Conservation (phyloP, 2,888 invertebrate genomes). For the Nomada ferruginata region DNA sequence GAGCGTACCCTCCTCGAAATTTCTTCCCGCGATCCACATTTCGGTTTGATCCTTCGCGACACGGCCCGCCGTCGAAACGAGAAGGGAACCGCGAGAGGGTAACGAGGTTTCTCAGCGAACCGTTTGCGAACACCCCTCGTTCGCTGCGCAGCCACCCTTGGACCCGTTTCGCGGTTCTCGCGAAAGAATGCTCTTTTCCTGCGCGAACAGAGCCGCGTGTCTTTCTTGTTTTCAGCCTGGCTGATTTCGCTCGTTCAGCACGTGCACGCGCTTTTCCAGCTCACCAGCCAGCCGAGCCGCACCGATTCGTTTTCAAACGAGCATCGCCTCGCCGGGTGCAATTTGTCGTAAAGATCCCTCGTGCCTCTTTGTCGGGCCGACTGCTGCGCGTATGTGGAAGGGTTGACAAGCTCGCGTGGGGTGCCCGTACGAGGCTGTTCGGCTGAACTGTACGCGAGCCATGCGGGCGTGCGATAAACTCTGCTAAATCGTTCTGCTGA, state of each 20-base stretch:
- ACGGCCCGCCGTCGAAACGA: neutral
- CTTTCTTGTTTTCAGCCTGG: slow-evolving; percentile 28
- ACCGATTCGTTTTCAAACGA: slow-evolving; percentile 40
- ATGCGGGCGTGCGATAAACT: too few relatives aligned
- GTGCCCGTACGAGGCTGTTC: too few relatives aligned
- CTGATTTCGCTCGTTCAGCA: neutral
- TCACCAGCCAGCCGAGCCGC: neutral
- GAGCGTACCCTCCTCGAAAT: neutral
- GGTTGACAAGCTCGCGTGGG: too few relatives aligned
- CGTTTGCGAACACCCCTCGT: slow-evolving; percentile 26
- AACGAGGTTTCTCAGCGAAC: slow-evolving; percentile 31
- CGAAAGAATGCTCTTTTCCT: slow-evolving; percentile 34
- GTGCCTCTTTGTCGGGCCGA: neutral
- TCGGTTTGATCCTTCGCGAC: neutral
- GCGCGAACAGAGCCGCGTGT: slow-evolving; percentile 36
- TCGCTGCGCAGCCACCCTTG: slow-evolving; percentile 15
- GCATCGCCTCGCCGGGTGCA: slow-evolving; percentile 27
- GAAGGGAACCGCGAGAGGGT: neutral
- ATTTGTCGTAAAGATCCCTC: slow-evolving; percentile 37
- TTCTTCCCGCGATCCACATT: neutral
- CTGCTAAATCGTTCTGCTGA: too few relatives aligned
- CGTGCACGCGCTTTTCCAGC: neutral
- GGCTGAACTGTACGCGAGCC: too few relatives aligned
- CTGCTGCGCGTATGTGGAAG: neutral
- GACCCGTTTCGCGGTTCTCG: slow-evolving; percentile 7